Conservation (phyloP, 2,113 vertebrate species). For the Alces alces region DNA sequence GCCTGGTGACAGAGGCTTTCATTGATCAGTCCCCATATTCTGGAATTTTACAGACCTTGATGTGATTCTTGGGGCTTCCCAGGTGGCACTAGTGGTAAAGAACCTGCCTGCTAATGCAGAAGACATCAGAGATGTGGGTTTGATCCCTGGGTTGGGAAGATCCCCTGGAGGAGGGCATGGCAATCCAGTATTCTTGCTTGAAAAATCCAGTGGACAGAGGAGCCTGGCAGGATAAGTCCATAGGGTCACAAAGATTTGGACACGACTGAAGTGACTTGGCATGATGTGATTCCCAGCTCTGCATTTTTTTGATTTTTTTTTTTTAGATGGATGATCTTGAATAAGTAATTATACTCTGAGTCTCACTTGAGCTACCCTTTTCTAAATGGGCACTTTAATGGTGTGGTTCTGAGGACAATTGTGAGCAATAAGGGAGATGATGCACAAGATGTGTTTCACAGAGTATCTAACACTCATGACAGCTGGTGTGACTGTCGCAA, state of each 20-base stretch:
- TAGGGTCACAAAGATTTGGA: not conserved
- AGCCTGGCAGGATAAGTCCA: not conserved
- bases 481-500: not conserved
- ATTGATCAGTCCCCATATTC: not conserved
- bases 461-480: not conserved
- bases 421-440: not conserved
- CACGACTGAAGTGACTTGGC: not conserved
- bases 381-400: not conserved
- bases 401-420: not conserved
- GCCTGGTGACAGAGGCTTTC: not conserved
- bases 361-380: not conserved
- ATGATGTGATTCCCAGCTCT: not conserved
- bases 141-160: not conserved
- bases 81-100: not conserved
- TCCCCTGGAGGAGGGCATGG: not conserved
- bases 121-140: not conserved
- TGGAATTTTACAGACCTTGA: not conserved
- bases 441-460: not conserved
- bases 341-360: not conserved
- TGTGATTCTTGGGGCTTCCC: not conserved
- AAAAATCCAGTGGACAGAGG: not conserved
- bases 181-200: not conserved
- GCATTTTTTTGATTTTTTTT: not conserved
- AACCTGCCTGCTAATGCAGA: not conserved
- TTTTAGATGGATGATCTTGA: not conserved